Percentiles rank a stretch among this genome's conserved stretches.
Evolutionary conservation across 2,113 vertebrate species (phyloP).

Genomic region (Notechis scutatus): DNA sequence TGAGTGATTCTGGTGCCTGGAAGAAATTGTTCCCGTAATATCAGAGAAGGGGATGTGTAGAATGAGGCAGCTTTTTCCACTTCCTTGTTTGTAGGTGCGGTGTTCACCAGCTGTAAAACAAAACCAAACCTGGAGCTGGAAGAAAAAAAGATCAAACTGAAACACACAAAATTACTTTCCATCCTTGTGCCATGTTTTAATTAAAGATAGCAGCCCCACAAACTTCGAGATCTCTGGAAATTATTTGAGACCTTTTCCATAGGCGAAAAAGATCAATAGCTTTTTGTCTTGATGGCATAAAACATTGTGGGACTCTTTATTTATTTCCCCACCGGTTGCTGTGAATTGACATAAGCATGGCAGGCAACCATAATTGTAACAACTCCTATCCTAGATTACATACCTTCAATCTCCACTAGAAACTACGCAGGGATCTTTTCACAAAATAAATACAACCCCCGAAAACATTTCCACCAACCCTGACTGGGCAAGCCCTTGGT

Average conservation of each 20-base stretch:
- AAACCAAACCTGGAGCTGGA: constrained; percentile 42
- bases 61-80: too few relatives aligned
- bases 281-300: constrained; percentile 72
- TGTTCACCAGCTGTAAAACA: constrained; percentile 30
- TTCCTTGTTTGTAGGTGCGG: not conserved
- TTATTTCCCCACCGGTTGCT: constrained; percentile 60
- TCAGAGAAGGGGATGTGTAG: not conserved
- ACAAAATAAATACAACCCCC: not conserved
- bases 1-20: not conserved
- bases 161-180: constrained; percentile 64
- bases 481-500: not conserved
- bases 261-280: constrained; percentile 72
- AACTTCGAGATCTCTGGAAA: constrained; percentile 71
- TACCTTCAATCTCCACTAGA: not conserved
- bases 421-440: not conserved
- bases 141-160: constrained; percentile 23
- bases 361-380: constrained; percentile 38
- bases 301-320: constrained; percentile 64
- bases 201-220: constrained; percentile 70
- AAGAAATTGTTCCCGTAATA: not conserved
- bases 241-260: constrained; percentile 74
- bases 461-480: not conserved
- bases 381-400: constrained; percentile 5
- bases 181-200: constrained; percentile 71
- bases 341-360: constrained; percentile 6